Evolutionary conservation across 2,113 vertebrate genomes (phyloP).

Genomic region (Thymallus thymallus): DNA sequence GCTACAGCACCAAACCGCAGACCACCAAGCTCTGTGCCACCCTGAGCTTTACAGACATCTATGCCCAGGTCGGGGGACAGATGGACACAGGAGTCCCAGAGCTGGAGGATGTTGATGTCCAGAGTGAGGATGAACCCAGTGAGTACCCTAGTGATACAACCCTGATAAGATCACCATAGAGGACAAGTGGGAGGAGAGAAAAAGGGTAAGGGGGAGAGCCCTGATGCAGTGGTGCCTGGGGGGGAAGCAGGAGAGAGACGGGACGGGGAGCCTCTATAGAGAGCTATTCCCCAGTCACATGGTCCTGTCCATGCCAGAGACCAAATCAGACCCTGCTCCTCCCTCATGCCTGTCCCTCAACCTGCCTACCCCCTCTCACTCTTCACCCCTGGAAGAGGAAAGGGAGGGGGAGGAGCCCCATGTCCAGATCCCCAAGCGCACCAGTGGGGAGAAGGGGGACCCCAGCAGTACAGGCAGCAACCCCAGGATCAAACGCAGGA

Average conservation of each 20-base stretch:
- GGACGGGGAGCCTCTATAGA: neutral
- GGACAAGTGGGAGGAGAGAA: conserved; percentile 74
- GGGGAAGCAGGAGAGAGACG: conserved; percentile 65
- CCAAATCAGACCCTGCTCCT: conserved; percentile 63
- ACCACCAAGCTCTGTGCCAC: conserved; percentile 92
- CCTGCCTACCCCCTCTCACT: conserved; percentile 68
- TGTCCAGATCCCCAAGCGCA: conserved; percentile 76
- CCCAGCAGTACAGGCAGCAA: conserved; percentile 58
- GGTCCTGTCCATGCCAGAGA: conserved; percentile 62
- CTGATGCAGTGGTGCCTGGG: conserved; percentile 78
- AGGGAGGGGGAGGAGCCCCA: conserved; percentile 23
- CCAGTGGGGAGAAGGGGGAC: conserved; percentile 67
- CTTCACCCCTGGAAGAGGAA: conserved; percentile 58
- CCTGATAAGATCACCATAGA: conserved; percentile 95
- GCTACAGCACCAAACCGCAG: conserved; percentile 86
- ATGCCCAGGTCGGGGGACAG: conserved; percentile 66
- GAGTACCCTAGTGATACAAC: conserved; percentile 90
- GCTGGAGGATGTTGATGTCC: conserved; percentile 72
- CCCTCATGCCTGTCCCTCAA: conserved; percentile 57
- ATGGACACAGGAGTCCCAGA: conserved; percentile 30
- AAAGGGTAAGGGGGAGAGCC: conserved; percentile 45
- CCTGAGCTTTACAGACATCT: conserved; percentile 87
- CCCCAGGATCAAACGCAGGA: conserved; percentile 90
- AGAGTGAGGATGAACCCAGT: conserved; percentile 83
- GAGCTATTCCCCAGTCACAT: conserved; percentile 56